These are phyloP conservation scores for Trichosurus vulpecula DNA, from an alignment of 2,797 vertebrate species.

Conservation along the genomic window DNA sequence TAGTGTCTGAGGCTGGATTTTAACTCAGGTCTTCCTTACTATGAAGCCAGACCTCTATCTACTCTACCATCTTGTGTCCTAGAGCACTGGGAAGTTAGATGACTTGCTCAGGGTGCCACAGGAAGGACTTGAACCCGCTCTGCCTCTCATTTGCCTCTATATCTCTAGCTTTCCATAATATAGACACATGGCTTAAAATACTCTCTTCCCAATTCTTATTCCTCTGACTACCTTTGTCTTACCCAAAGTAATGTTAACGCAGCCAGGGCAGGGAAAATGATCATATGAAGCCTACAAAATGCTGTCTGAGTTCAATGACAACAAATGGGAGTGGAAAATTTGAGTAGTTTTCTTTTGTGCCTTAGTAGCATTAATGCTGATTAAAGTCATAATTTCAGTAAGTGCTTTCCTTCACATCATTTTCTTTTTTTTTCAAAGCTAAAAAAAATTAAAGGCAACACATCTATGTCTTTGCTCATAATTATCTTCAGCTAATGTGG, in stretches of 20 bases:
- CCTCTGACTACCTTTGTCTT: neutral
- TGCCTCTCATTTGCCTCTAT: neutral
- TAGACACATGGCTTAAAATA: neutral
- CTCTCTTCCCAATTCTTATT: neutral
- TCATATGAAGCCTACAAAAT: slow-evolving; percentile 12
- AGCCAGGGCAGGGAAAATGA: slow-evolving; percentile 8
- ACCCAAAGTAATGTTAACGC: neutral
- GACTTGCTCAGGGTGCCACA: neutral
- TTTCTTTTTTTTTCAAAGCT: slow-evolving; percentile 14
- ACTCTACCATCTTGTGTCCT: neutral
- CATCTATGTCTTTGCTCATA: neutral
- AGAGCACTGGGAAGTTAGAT: neutral
- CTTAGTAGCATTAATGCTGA: slow-evolving; percentile 14
- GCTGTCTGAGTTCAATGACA: slow-evolving; percentile 5
- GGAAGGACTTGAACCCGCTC: neutral
- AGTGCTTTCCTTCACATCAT: neutral
- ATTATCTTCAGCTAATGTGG: neutral
- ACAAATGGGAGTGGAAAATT: slow-evolving; percentile 17
- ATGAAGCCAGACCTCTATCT: neutral
- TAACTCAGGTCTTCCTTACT: neutral
- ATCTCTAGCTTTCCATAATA: neutral
- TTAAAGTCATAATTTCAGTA: slow-evolving; percentile 36
- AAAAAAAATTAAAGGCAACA: neutral
- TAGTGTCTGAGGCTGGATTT: neutral
- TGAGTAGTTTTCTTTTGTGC: slow-evolving; percentile 41